Evolutionary conservation across 1,140 invertebrate species (phyloP), one percentile per base, ranked within the genome.

Genomic region (Heliconius hewitsoni): DNA sequence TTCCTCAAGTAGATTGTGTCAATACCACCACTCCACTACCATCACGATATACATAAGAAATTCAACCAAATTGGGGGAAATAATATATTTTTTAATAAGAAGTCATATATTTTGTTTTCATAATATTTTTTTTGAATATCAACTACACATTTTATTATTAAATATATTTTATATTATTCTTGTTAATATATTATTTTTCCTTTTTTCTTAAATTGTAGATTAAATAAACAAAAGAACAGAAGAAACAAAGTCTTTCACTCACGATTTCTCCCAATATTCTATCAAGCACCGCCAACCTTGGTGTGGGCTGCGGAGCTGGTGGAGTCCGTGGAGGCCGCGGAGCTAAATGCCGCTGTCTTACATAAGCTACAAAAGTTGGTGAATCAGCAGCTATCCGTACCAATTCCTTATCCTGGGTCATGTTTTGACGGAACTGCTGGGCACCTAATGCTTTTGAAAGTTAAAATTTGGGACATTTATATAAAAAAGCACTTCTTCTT

Each of bases 331-430:
- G 83, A 0, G 92, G 83, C 42, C 86, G 83, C 1, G 90, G 90
- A 6, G 87, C 95, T 13, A 95, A 84, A 79, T 95, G 93, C 79
- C 91, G 95, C 83, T 97, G 95, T 57, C 96, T 95, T 79, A 98
- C 97, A 88, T 97, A 97, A 74, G 95, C 95, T 50, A 97, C 96
- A 76, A 98, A 95, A 83, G 96, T 95, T 6, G 96, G 96, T 86
- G 97, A 96, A 88, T 97, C 97, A 94, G 97, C 97, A 3, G 96
- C 94, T 19, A 97, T 96, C 81, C 95, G 95, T 23, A 95, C 93
- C 81, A 97, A 93, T 84, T 97, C 96, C 88, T 97, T 96, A 86
- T 97, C 97, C 84, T 96, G 96, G 71, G 96, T 97, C 96, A 97
- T 96, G 90, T 97, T 97, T 66, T 96, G 87, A 46, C 95, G 95